Conservation (phyloP, 2,113 vertebrate genomes). For the Phoxinus phoxinus region DNA sequence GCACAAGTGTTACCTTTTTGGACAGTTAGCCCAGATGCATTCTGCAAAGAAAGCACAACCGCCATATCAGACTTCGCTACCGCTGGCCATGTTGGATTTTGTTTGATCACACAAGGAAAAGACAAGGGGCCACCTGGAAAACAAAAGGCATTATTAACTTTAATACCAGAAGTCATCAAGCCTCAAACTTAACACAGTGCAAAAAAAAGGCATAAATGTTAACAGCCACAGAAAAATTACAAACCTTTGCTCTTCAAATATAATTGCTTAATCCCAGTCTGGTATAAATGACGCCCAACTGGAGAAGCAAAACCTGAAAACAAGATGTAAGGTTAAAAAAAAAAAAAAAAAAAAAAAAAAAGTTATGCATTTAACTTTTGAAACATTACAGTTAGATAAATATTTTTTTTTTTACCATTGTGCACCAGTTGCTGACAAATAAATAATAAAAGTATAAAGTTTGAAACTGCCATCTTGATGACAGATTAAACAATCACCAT, state of each 20-base stretch:
- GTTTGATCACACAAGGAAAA: too few species aligned
- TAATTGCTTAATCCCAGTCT: background rate
- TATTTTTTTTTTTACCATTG: background rate
- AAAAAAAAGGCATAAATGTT: too few species aligned
- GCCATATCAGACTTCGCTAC: background rate
- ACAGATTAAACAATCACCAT: too few species aligned
- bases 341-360: too few species aligned
- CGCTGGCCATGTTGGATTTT: background rate
- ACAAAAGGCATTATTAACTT: background rate
- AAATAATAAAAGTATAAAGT: background rate
- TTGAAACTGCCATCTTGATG: background rate
- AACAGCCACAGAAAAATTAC: background rate
- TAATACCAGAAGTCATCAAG: background rate
- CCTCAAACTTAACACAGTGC: background rate
- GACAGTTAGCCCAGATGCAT: background rate
- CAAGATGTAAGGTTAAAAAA: background rate
- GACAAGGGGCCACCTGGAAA: background rate
- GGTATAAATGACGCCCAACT: background rate
- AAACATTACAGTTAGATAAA: background rate
- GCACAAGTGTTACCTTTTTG: background rate
- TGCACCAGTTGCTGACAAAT: background rate
- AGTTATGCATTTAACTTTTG: too few species aligned
- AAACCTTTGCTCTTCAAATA: background rate
- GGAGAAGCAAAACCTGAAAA: background rate
- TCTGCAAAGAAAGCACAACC: background rate